Evolutionary conservation across 2,797 vertebrate species (phyloP), one percentile per base, ranked within the genome.

Genomic region (Oreochromis mossambicus): DNA sequence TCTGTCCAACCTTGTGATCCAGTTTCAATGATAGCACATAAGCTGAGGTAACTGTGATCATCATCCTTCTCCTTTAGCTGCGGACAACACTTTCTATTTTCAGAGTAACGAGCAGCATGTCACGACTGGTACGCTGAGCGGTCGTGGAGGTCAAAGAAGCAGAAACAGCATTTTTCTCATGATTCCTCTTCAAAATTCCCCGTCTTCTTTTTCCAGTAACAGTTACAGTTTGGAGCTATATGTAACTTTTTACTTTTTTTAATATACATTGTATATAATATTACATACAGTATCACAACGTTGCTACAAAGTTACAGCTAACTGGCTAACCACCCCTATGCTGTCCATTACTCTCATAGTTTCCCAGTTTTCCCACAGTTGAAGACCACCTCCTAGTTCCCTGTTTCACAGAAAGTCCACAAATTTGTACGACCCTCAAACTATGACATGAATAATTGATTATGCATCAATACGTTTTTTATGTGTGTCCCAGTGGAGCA

Each of bases 351-450:
- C 24, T 41, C 63, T 68, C 36, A 6, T 24, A 68, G 36, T 68
- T 66, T 66, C 36, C 36, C 61, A 21, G 36, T 68, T 68, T 68
- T 15, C 63, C 36, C 63, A 41, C 63, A 24, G 36, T 43, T 24
- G 7, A 68, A 73, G 15, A 73, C 24, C 24, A 73, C 15, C 68
- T 48, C 68, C 68, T 46, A 73, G 36, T 17, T 17, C 5, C 66
- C 21, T 0, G 14, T 70, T 70, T 70, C 13, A 17, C 41, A 0
- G 1, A 29, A 1, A 73, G 15, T 12, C 68, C 41, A 48, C 41
- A 29, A 1, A 73, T 29, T 48, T 48, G 41, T 15, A 48, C 4
- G 41, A 48, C 6, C 68, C 66, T 29, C 68, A 73, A 73, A 73
- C 41, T 70, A 70, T 48, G 41, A 73, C 24, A 73, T 29, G 68